These are phyloP conservation scores for Ferrisia virgata DNA, from an alignment of 2,888 invertebrate species.

Conservation along the genomic window DNA sequence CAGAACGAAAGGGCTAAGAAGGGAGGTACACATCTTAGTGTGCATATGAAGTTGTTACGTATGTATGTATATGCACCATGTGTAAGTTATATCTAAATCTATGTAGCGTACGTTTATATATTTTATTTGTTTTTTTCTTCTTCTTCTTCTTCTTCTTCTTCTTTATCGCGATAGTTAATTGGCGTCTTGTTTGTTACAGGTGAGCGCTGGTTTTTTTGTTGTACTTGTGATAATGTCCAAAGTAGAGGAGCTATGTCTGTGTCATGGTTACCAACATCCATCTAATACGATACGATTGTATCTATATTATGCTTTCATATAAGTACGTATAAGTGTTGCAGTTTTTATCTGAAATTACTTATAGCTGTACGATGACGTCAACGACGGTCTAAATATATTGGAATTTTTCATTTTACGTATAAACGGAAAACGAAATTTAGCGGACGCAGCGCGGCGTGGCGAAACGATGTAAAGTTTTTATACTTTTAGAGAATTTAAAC, in stretches of 20 bases:
- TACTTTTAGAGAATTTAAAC: too few relatives aligned
- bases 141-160: background rate
- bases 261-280: too few relatives aligned
- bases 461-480: too few relatives aligned
- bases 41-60: background rate
- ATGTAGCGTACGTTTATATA: too few relatives aligned
- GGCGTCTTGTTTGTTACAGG: slow-evolving; percentile 3
- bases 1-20: background rate
- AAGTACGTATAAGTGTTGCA: background rate
- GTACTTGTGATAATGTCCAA: background rate
- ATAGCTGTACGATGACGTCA: background rate
- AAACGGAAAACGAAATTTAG: background rate
- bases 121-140: too few relatives aligned
- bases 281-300: too few relatives aligned
- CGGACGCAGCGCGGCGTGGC: too few relatives aligned
- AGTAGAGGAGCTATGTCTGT: too few relatives aligned
- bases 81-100: too few relatives aligned
- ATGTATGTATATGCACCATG: background rate
- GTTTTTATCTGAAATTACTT: background rate
- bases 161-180: background rate
- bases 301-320: too few relatives aligned
- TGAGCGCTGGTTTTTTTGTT: background rate
- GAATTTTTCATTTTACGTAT: background rate
- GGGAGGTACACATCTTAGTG: background rate
- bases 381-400: background rate